phyloP scores from a whole-genome alignment of 2,797 vertebrate genomes.

The Amblyopsis hoosieri region DNA sequence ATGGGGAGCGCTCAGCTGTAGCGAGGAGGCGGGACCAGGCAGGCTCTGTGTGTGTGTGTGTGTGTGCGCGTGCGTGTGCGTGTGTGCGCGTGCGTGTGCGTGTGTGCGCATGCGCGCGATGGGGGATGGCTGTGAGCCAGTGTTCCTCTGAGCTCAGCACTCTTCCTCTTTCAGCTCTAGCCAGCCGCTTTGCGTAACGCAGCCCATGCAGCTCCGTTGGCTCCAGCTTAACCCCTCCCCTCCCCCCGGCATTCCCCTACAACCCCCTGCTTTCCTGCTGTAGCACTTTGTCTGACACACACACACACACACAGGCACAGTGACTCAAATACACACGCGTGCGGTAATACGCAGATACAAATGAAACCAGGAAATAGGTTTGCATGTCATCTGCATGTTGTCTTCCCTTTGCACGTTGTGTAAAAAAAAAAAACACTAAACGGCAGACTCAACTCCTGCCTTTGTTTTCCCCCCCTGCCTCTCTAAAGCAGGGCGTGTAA shows the following conservation, averaged over 20 bases:
- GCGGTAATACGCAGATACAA: constrained; percentile 3
- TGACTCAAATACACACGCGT: constrained; percentile 14
- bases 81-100: constrained; percentile 14
- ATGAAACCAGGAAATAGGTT: constrained; percentile 12
- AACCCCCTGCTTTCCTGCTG: constrained; percentile 17
- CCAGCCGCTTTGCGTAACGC: constrained; percentile 76
- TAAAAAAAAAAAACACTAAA: too few relatives aligned
- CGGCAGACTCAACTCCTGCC: not conserved
- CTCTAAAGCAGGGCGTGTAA: constrained; percentile 1
- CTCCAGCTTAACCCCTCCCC: constrained; percentile 67
- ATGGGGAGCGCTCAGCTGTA: constrained; percentile 79
- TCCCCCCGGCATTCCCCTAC: constrained; percentile 32
- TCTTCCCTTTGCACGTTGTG: not conserved
- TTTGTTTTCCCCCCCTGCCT: too few relatives aligned
- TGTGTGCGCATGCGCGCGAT: constrained; percentile 21
- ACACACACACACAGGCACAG: constrained; percentile 22
- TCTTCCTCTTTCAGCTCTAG: constrained; percentile 78
- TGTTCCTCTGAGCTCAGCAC: constrained; percentile 79
- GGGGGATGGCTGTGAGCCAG: constrained; percentile 69
- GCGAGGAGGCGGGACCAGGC: constrained; percentile 56
- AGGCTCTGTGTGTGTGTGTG: not conserved
- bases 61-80: constrained; percentile 21
- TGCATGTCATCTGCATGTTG: constrained; percentile 5
- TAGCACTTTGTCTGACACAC: constrained; percentile 14
- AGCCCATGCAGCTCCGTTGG: constrained; percentile 60